Evolutionary conservation across 2,888 invertebrate genomes (phyloP).

Genomic region (Nezara viridula): DNA sequence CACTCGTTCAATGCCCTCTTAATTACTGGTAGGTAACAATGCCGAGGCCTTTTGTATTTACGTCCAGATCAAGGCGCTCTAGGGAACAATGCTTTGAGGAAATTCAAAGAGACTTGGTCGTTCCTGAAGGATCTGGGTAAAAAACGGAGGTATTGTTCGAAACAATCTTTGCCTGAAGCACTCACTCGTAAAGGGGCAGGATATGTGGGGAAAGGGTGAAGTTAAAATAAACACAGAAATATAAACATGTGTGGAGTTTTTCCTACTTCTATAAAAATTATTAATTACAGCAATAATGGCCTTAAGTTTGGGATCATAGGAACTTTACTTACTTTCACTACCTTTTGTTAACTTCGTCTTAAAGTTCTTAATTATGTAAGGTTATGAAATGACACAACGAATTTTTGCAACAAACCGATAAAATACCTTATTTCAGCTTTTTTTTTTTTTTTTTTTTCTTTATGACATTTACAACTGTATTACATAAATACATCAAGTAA

Average conservation of each 20-base stretch:
- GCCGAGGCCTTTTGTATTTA: not conserved
- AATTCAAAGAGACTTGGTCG: not conserved
- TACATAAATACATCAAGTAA: too few relatives aligned
- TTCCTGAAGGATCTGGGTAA: not conserved
- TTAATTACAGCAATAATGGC: too few relatives aligned
- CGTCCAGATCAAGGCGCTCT: not conserved
- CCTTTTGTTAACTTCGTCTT: too few relatives aligned
- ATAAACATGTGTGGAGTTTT: not conserved
- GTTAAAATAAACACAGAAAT: not conserved
- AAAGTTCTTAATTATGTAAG: too few relatives aligned
- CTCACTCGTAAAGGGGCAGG: not conserved
- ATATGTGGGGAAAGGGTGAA: not conserved
- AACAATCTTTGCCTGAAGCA: not conserved
- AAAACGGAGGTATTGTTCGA: not conserved
- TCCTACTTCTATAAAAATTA: too few relatives aligned
- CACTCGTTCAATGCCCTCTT: constrained; percentile 30
- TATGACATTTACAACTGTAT: too few relatives aligned
- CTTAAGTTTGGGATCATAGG: too few relatives aligned
- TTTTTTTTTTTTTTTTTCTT: too few relatives aligned
- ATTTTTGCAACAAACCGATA: too few relatives aligned
- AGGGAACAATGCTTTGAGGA: constrained; percentile 8
- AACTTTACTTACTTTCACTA: too few relatives aligned
- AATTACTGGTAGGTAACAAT: not conserved
- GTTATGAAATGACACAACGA: too few relatives aligned
- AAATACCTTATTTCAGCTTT: too few relatives aligned